Base-by-base conservation (phyloP, 2,888 invertebrate genomes). In the Nowickia ferox region DNA sequence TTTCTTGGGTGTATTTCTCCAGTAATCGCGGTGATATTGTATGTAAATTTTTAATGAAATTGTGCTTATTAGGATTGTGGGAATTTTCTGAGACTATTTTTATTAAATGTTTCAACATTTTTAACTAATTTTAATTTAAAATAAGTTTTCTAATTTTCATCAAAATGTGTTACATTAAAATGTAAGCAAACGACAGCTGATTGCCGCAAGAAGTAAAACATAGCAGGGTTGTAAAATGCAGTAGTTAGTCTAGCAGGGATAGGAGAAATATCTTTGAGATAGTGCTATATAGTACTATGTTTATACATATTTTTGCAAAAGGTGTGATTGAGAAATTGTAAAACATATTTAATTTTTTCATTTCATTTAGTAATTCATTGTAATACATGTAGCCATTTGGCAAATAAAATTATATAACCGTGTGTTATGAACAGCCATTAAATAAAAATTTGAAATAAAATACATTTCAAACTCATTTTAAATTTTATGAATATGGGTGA, bases 141-240 rank as follows among this genome's bases (percentile, higher is more conserved):
- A 40, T 46, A 22, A 15, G 9, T 19, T 46, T 48, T 66, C 4
- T 15, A 55, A 55, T 13, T 42, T 30, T 30, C 3, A 48, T 13
- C 2, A 66, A 65, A 55, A 66, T 53, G 48, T 40, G 15, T 19
- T 55, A 9, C 9, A 5, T 5, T 42, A 22, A 66, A 55, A 71
- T 51, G 75, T 80, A 79, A 80, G 71, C 51, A 84, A 84, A 77
- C 6, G 30, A 38, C 83, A 83, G 57, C 17, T 51, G 51, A 15
- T 48, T 8, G 8, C 5, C 8, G 30, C 30, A 30, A 30, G 6
- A 5, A 6, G 6, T n/a, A 8, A 1, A 9, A 6, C 4, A 30
- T 13, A 9, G 1, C 30, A 57, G 15, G 13, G 57, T 57, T 57
- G 30, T 8, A 30, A 1, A 9, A 51, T 10, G 17, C 9, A 9